phyloP scores from a whole-genome alignment of 2,888 invertebrate species.

The Alentia gelatinosa region DNA sequence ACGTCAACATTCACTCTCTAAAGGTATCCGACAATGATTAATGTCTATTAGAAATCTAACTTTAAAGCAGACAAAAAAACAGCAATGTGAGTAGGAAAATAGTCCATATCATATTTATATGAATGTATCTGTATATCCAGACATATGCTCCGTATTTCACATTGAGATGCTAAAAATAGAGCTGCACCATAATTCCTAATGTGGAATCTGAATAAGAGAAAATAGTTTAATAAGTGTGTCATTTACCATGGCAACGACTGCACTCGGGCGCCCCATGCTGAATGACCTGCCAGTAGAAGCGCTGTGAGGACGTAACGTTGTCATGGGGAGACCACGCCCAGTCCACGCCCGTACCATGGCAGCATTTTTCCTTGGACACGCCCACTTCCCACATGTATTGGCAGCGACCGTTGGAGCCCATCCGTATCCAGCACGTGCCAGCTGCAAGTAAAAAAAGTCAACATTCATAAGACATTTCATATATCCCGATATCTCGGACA shows the following conservation, averaged over 20 bases:
- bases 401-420: slow-evolving; percentile 50
- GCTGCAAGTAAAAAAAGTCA: slow-evolving; percentile 24
- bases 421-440: slow-evolving; percentile 51
- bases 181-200: not conserved
- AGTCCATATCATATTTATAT: not conserved
- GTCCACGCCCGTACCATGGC: not conserved
- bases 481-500: not conserved
- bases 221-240: not conserved
- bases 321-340: slow-evolving; percentile 54
- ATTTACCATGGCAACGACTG: slow-evolving; percentile 44
- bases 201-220: not conserved
- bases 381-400: not conserved
- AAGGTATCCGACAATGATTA: too few species aligned
- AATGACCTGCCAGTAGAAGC: slow-evolving; percentile 47
- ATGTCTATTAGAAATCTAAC: too few species aligned
- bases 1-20: too few species aligned
- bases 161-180: not conserved
- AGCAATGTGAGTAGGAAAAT: too few species aligned
- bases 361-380: slow-evolving; percentile 50
- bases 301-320: slow-evolving; percentile 1
- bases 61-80: too few species aligned
- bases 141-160: too few species aligned
- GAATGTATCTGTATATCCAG: not conserved
- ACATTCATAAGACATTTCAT: not conserved
- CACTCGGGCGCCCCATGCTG: slow-evolving; percentile 50